Conservation (phyloP, 2,888 invertebrate genomes). For the Meiosimyza decipiens region DNA sequence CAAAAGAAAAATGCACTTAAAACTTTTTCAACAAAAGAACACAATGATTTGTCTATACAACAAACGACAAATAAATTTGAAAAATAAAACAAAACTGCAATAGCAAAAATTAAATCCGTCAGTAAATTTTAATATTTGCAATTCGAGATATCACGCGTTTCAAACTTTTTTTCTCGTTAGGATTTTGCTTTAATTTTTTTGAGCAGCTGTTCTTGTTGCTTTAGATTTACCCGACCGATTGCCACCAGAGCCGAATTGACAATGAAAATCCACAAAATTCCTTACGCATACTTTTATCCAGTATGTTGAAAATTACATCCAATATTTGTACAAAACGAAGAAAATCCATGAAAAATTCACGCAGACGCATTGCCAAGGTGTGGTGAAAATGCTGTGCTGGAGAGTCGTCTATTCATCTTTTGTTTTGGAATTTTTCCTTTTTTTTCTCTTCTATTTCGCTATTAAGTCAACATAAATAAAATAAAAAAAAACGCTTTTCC, state of each 20-base stretch:
- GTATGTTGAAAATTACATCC: conserved; percentile 11
- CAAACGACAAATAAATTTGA: background rate
- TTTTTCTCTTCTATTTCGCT: background rate
- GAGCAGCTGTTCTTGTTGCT: background rate
- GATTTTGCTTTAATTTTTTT: background rate
- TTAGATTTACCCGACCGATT: conserved; percentile 45
- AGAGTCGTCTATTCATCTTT: background rate
- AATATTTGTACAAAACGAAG: background rate
- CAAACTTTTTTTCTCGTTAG: background rate
- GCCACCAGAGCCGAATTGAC: conserved; percentile 55
- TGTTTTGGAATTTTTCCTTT: background rate
- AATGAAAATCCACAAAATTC: conserved; percentile 50
- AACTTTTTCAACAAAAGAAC: background rate
- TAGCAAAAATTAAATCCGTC: background rate
- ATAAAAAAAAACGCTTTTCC: no score
- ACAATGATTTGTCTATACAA: background rate
- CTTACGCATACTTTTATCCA: conserved; percentile 22
- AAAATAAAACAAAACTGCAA: background rate
- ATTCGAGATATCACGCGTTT: no score
- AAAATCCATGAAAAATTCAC: conserved; percentile 26
- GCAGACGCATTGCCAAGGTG: conserved; percentile 33
- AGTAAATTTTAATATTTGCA: no score
- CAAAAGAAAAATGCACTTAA: no score
- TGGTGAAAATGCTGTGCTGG: conserved; percentile 18
- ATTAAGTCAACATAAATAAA: background rate